Evolutionary conservation across 2,797 vertebrate species (phyloP), one percentile per base, ranked within the genome.

Genomic region (Thaleichthys pacificus): DNA sequence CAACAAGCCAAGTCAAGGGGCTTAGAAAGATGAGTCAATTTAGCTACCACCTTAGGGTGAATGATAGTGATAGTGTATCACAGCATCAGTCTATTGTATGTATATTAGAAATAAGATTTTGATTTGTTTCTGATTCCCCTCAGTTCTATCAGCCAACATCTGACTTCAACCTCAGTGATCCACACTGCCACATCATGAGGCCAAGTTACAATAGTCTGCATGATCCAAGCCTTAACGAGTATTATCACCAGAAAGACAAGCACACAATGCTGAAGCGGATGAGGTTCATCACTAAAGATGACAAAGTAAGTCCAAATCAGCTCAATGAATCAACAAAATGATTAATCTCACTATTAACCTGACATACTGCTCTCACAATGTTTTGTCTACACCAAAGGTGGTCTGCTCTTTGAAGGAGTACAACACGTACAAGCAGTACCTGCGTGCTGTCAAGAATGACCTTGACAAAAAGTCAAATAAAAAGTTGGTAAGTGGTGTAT

Each of bases 391-490:
- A 51, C 24, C 24, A 21, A 68, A 74, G 73, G 67, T 74, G 5
- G 61, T 58, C 19, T 74, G 67, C 61, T 65, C 73, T 17, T 28
- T 69, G 21, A 69, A 69, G 60, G 73, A 74, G 28, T 69, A 63
- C 49, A 74, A 69, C 30, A 17, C 22, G 7, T 68, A 58, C 67
- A 68, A 47, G 26, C 61, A 68, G 22, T 74, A 70, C 26, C 32
- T 74, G 30, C 61, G 62, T 21, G 32, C 9, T 22, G 38, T 69
- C 15, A 74, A 64, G 51, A 22, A 22, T 17, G 22, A 63, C 22
- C 28, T 35, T n/a, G 67, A 74, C 47, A 51, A 63, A 42, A 30
- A 28, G 11, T 56, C 42, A 30, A 21, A 14, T 1, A 62, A 42
- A 54, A 60, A 42, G 11, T 54, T 64, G 67, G 73, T 70, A 57